Percentiles rank a stretch among this genome's conserved stretches.
Conservation (phyloP, 2,888 invertebrate genomes). For the Acrocera orbiculus region DNA sequence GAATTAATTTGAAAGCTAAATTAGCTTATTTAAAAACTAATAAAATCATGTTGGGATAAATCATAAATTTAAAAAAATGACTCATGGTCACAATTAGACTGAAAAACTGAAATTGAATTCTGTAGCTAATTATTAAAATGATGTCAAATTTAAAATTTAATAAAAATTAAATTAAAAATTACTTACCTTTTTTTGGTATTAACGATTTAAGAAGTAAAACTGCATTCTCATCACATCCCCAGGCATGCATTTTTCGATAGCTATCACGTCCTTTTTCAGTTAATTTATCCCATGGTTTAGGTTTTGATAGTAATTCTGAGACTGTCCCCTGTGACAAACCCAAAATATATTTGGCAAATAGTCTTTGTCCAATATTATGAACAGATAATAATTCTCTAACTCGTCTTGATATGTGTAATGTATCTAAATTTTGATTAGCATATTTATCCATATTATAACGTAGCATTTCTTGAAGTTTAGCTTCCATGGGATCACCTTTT, state of each 20-base stretch:
- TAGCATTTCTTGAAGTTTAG: conserved; percentile 79
- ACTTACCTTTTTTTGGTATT: conserved; percentile 93
- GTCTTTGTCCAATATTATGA: conserved; percentile 94
- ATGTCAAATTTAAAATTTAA: too few relatives aligned
- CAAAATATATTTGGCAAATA: conserved; percentile 96
- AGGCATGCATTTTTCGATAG: conserved; percentile 98
- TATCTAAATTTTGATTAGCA: conserved; percentile 84
- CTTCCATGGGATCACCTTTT: conserved; percentile 88
- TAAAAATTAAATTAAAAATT: too few relatives aligned
- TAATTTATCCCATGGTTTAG: conserved; percentile 98
- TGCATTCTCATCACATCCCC: conserved; percentile 96
- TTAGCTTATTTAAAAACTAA: too few relatives aligned
- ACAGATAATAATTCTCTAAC: conserved; percentile 87
- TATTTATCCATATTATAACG: conserved; percentile 93
- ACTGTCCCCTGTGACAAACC: conserved; percentile 96
- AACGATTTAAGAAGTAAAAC: conserved; percentile 93
- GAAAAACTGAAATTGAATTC: too few relatives aligned
- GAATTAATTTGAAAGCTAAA: too few relatives aligned
- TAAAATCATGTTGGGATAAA: too few relatives aligned
- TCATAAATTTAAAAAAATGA: too few relatives aligned
- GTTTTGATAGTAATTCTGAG: conserved; percentile 93
- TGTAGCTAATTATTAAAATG: too few relatives aligned
- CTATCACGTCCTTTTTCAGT: conserved; percentile 99
- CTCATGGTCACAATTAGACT: too few relatives aligned
- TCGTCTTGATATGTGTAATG: conserved; percentile 81